phyloP scores from a whole-genome alignment of 1,140 invertebrate genomes.

The Bombyx mandarina region DNA sequence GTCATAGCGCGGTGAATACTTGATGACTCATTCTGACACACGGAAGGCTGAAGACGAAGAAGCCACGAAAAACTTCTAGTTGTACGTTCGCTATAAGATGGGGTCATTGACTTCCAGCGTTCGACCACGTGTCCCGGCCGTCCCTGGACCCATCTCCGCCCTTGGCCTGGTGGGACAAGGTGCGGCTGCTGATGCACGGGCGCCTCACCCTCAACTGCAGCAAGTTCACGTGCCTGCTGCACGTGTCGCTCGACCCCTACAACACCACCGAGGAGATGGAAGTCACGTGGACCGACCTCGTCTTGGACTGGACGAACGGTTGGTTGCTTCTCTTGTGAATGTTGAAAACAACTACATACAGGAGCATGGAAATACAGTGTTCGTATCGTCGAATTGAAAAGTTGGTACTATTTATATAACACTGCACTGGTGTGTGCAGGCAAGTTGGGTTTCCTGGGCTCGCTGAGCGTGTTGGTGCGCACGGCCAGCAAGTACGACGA shows the following conservation, averaged over 20 bases:
- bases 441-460: conserved; percentile 88
- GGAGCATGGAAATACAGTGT: neutral
- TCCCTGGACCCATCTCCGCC: conserved; percentile 94
- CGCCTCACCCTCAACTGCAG: conserved; percentile 88
- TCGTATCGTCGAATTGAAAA: neutral
- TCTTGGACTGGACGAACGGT: conserved; percentile 97
- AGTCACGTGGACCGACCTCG: conserved; percentile 91
- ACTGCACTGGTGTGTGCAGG: conserved; percentile 59
- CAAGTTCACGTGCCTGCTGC: conserved; percentile 89
- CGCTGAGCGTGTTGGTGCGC: conserved; percentile 89
- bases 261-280: conserved; percentile 99
- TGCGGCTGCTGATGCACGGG: conserved; percentile 93
- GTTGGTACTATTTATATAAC: too few relatives aligned
- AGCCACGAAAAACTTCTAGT: too few relatives aligned
- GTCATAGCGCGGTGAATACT: too few relatives aligned
- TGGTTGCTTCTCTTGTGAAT: conserved; percentile 20
- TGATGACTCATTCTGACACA: too few relatives aligned
- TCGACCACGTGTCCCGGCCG: conserved; percentile 87
- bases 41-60: too few relatives aligned
- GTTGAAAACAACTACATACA: neutral
- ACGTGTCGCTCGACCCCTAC: conserved; percentile 97
- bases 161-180: conserved; percentile 98
- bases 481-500: conserved; percentile 99
- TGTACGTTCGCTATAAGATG: too few relatives aligned
- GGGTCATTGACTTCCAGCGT: conserved; percentile 66